Conservation (phyloP, 2,888 invertebrate species). For the Tetragonula carbonaria region DNA sequence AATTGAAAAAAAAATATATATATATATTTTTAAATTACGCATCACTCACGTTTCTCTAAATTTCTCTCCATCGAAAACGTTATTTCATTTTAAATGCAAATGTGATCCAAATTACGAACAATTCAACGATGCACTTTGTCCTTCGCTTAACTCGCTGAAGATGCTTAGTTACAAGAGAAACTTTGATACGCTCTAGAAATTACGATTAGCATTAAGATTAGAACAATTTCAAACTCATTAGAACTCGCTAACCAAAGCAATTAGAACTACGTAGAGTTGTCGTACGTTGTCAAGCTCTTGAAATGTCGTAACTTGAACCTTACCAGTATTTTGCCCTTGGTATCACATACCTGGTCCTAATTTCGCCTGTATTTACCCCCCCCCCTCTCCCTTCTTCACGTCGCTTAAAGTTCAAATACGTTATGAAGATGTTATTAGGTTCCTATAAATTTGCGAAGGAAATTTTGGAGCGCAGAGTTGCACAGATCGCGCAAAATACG, state of each 20-base stretch:
- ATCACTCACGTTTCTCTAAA: not conserved
- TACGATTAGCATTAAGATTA: conserved; percentile 34
- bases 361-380: not conserved
- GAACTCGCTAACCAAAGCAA: conserved; percentile 24
- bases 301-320: not conserved
- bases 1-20: too few relatives aligned
- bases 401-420: not conserved
- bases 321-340: not conserved
- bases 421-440: not conserved
- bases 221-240: conserved; percentile 23
- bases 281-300: not conserved
- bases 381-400: not conserved
- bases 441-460: too few relatives aligned
- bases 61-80: not conserved
- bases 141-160: not conserved
- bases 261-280: not conserved
- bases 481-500: too few relatives aligned
- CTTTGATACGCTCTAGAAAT: conserved; percentile 7
- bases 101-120: not conserved
- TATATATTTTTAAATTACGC: not conserved
- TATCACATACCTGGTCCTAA: not conserved
- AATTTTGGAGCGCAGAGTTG: too few relatives aligned
- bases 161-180: conserved; percentile 4
- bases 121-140: too few relatives aligned
- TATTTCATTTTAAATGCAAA: not conserved